Percentiles rank a stretch among this genome's conserved stretches.
These are phyloP conservation scores for Pasiphila rectangulata DNA, from an alignment of 2,888 invertebrate genomes.

Conservation along the genomic window DNA sequence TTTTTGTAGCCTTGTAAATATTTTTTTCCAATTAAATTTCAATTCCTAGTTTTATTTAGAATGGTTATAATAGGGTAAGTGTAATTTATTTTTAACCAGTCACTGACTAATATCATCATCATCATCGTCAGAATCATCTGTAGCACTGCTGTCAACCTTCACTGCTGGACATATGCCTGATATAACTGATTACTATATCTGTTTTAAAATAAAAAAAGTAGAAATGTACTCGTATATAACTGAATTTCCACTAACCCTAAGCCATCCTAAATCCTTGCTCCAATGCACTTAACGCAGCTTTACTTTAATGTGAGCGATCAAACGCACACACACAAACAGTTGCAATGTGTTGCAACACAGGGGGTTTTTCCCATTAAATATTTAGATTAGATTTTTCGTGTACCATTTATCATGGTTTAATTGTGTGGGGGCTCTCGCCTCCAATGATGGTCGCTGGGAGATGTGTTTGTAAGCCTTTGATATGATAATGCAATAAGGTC, in stretches of 20 bases:
- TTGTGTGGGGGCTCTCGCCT: slow-evolving; percentile 63
- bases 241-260: slow-evolving; percentile 3
- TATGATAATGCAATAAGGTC: slow-evolving; percentile 73
- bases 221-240: not conserved
- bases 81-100: no score
- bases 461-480: slow-evolving; percentile 68
- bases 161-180: no score
- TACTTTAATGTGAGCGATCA: slow-evolving; percentile 14
- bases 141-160: no score
- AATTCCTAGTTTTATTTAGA: no score
- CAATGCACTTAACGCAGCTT: slow-evolving; percentile 14
- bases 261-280: slow-evolving; percentile 11
- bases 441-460: slow-evolving; percentile 57
- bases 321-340: slow-evolving; percentile 24
- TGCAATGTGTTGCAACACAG: slow-evolving; percentile 50
- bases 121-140: no score
- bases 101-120: no score
- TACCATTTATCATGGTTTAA: slow-evolving; percentile 78
- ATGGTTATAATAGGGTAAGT: no score
- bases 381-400: slow-evolving; percentile 80
- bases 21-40: no score
- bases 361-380: slow-evolving; percentile 79
- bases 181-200: no score
- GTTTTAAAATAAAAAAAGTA: no score
- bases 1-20: no score